Evolutionary conservation across 2,113 vertebrate genomes (phyloP).

Genomic region (Apaloderma vittatum): DNA sequence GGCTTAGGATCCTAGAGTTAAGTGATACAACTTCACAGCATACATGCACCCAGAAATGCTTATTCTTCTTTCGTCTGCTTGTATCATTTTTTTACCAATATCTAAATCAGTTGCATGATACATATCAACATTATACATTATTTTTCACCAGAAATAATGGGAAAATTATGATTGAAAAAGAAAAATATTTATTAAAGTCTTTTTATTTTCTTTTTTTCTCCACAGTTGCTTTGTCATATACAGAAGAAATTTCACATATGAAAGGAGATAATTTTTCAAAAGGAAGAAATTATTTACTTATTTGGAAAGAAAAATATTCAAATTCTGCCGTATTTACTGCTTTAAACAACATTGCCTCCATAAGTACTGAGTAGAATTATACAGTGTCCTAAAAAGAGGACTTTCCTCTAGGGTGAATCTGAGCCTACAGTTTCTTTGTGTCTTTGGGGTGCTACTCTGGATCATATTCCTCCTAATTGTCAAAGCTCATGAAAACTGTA

Average conservation of each 20-base stretch:
- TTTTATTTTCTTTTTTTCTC: neutral
- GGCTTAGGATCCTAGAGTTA: neutral
- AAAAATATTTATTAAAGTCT: neutral
- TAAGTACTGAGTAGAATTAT: neutral
- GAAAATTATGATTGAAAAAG: neutral
- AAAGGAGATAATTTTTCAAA: neutral
- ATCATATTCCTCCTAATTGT: neutral
- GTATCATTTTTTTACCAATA: neutral
- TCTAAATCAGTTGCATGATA: neutral
- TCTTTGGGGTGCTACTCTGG: neutral
- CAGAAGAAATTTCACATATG: neutral
- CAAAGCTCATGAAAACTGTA: neutral
- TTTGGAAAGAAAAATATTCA: neutral
- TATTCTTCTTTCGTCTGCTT: neutral
- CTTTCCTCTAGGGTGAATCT: neutral
- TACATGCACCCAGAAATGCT: neutral
- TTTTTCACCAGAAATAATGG: fast-evolving
- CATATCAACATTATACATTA: neutral
- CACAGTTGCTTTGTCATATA: neutral
- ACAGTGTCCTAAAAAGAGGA: neutral
- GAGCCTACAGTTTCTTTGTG: neutral
- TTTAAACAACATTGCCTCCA: neutral
- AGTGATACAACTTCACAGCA: neutral
- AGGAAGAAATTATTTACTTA: neutral
- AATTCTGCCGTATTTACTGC: neutral